Conservation (phyloP, 2,797 vertebrate genomes). For the Onychomys arenicola region DNA sequence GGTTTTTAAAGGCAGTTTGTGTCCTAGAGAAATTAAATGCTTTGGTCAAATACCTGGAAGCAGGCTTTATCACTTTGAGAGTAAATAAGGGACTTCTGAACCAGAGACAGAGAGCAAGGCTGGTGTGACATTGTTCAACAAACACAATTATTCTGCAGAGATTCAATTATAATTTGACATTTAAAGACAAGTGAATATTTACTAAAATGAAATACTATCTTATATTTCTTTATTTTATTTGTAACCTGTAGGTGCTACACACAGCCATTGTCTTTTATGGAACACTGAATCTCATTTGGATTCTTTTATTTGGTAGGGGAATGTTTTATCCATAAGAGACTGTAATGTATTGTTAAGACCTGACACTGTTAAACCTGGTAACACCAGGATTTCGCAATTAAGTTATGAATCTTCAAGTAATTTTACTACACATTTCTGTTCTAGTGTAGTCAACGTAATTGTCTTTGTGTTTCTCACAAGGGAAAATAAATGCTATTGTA, state of each 20-base stretch:
- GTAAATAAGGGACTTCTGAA: slow-evolving; percentile 74
- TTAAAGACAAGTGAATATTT: slow-evolving; percentile 8
- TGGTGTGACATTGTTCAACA: neutral
- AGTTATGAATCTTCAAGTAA: slow-evolving; percentile 75
- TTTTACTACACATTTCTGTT: slow-evolving; percentile 67
- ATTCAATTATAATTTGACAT: slow-evolving; percentile 26
- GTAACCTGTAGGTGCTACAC: neutral
- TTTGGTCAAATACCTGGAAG: slow-evolving; percentile 70
- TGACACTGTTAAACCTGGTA: slow-evolving; percentile 73
- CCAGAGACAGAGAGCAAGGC: slow-evolving; percentile 77
- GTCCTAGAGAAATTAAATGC: slow-evolving; percentile 77
- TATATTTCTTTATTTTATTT: slow-evolving; percentile 59
- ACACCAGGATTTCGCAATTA: slow-evolving; percentile 79
- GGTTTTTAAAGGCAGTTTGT: slow-evolving; percentile 76
- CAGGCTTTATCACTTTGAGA: slow-evolving; percentile 72
- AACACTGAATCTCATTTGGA: neutral
- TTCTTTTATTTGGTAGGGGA: slow-evolving; percentile 70
- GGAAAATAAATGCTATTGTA: slow-evolving; percentile 80
- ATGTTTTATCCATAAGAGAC: slow-evolving; percentile 75
- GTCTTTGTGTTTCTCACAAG: slow-evolving; percentile 75
- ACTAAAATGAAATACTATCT: neutral
- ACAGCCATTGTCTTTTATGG: neutral
- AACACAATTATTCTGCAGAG: slow-evolving; percentile 30
- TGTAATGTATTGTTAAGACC: slow-evolving; percentile 73
- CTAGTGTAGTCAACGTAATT: slow-evolving; percentile 79